phyloP scores from a whole-genome alignment of 2,797 vertebrate genomes.

The Rousettus madagascariensis region DNA sequence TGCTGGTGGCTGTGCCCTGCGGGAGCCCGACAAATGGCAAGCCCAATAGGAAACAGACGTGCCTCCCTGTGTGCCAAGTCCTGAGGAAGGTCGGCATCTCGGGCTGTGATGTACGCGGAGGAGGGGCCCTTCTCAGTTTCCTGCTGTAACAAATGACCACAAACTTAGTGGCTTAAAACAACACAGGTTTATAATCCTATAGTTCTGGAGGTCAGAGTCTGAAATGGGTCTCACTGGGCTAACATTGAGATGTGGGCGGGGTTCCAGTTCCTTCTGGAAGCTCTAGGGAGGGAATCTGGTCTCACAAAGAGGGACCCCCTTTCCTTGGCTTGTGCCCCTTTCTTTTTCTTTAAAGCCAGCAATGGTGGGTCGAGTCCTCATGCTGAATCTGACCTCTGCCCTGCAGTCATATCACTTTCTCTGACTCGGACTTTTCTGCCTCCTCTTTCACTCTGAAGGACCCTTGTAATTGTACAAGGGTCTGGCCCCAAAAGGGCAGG shows the following conservation, averaged over 20 bases:
- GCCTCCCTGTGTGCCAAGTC: not conserved
- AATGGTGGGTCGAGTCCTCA: not conserved
- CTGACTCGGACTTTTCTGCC: not conserved
- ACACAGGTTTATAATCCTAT: too few species aligned
- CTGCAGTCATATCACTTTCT: not conserved
- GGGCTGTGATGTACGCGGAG: not conserved
- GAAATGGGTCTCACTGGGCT: not conserved
- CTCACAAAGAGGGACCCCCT: not conserved
- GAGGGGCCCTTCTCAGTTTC: not conserved
- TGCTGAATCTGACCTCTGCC: not conserved
- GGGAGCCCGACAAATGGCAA: not conserved
- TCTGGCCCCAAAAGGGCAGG: not conserved
- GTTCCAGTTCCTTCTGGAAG: not conserved
- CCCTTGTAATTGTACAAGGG: not conserved
- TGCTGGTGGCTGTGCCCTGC: not conserved
- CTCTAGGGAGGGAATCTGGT: not conserved
- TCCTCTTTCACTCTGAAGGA: not conserved
- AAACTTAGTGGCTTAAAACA: not conserved
- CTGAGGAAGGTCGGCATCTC: not conserved
- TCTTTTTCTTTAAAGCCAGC: not conserved
- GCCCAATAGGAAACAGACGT: rapidly evolving
- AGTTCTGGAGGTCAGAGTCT: not conserved
- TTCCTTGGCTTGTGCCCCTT: not conserved
- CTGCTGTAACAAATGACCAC: too few species aligned
- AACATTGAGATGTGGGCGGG: not conserved